Conservation (phyloP, 1,140 invertebrate genomes). For the Palaemon carinicauda region DNA sequence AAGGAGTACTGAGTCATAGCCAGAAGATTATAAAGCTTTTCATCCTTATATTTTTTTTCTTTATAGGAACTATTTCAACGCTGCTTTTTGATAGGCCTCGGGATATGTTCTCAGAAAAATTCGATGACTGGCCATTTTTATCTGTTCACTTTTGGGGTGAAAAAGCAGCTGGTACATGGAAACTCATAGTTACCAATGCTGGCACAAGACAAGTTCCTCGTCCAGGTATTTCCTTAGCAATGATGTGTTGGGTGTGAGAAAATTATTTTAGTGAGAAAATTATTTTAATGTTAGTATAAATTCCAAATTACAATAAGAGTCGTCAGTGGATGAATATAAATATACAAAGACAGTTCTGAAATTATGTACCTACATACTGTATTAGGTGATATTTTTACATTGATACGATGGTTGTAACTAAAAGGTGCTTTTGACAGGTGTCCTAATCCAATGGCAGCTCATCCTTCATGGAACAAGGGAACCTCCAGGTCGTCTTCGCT, state of each 20-base stretch:
- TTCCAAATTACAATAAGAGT: no score
- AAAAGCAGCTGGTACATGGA: slow-evolving; percentile 83
- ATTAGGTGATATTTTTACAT: no score
- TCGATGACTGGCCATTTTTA: slow-evolving; percentile 97
- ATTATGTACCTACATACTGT: no score
- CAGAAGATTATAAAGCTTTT: not conserved
- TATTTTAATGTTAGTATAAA: no score
- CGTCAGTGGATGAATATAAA: no score
- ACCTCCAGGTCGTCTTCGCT: slow-evolving; percentile 61
- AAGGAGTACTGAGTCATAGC: not conserved
- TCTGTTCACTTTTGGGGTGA: slow-evolving; percentile 98
- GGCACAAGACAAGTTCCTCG: slow-evolving; percentile 85
- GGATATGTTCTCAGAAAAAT: slow-evolving; percentile 91
- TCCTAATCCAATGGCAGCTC: slow-evolving; percentile 90
- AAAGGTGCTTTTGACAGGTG: slow-evolving; percentile 66
- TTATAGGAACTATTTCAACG: slow-evolving; percentile 83
- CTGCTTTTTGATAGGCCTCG: slow-evolving; percentile 87
- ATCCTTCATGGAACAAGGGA: slow-evolving; percentile 89
- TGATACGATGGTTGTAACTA: not conserved
- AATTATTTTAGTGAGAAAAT: no score
- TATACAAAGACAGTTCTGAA: no score
- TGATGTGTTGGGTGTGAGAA: not conserved
- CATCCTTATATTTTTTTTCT: not conserved
- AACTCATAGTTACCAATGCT: slow-evolving; percentile 87
- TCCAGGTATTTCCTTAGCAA: slow-evolving; percentile 65